Base-by-base conservation (phyloP, 2,888 invertebrate genomes). In the Brachypalpus laphriformis region DNA sequence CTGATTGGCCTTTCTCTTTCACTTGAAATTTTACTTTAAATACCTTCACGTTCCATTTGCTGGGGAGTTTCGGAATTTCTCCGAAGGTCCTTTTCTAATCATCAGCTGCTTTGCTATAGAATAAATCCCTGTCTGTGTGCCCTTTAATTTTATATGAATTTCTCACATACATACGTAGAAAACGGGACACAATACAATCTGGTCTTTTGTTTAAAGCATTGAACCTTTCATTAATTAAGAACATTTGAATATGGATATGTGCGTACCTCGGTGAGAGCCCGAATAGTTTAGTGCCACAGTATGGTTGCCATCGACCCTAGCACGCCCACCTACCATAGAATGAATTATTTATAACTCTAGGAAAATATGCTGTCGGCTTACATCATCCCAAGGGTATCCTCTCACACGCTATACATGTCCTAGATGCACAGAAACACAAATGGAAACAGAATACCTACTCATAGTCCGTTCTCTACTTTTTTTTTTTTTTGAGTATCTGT, bases 141-240 rank as follows among this genome's bases (percentile, higher is more conserved):
- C 3, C 1, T 11, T 1, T 7, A 40, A 14, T 40, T 14, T 40
- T 14, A 14, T 40, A 14, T 40, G 14, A 40, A 40, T 40, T 14
- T 6, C 40, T 5, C 40, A 40, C 16, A 18, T 18, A 45, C n/a
- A 16, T 14, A 7, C 42, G 4, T 14, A 40, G 40, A 18, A 9
- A 20, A 4, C 9, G 20, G 47, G 20, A 20, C 11, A 61, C 40
- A 61, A 70, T 56, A 65, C 51, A 76, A 82, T 76, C 65, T 82
- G 57, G 9, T 51, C 57, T 57, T 57, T 65, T 57, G 31, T 59
- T 71, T 51, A 66, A 57, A 28, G 68, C 51, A 76, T 59, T 66
- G 57, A 76, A 82, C 76, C 77, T 59, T 71, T 65, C 82, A 71
- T 82, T 77, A 82, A 82, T 82, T 82, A 77, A 70, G 65, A 49